phyloP scores from a whole-genome alignment of 2,113 vertebrate species.

The Theristicus caerulescens region DNA sequence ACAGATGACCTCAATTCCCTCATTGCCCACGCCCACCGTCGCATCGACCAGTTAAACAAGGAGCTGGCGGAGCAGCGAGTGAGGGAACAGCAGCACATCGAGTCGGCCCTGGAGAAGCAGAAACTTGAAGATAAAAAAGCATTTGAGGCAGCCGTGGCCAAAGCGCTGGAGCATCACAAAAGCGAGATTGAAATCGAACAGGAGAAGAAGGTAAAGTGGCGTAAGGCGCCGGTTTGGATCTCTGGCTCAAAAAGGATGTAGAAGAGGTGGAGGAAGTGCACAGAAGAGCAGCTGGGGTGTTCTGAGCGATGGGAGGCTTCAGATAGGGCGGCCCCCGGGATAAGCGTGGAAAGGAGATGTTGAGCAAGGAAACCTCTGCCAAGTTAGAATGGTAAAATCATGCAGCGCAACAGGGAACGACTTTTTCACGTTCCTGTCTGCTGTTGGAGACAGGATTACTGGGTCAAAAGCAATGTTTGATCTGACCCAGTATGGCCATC shows the following conservation, averaged over 20 bases:
- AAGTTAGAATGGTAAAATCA: background rate
- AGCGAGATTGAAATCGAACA: slow-evolving; percentile 83
- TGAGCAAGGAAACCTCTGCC: background rate
- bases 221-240: background rate
- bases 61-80: slow-evolving; percentile 91
- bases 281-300: background rate
- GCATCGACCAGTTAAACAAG: slow-evolving; percentile 91
- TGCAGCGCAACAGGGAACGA: rapidly evolving
- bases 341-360: background rate
- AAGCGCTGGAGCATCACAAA: slow-evolving; percentile 81
- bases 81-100: slow-evolving; percentile 88
- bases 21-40: slow-evolving; percentile 93
- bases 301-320: background rate
- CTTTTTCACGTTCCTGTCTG: background rate
- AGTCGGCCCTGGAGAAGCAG: slow-evolving; percentile 86
- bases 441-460: too few species aligned
- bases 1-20: slow-evolving; percentile 90
- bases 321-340: background rate
- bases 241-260: background rate
- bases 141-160: slow-evolving; percentile 79
- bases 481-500: background rate
- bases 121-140: slow-evolving; percentile 85
- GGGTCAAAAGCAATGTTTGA: background rate
- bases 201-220: slow-evolving; percentile 84
- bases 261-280: background rate